A percentile compares a stretch with the other conserved stretches of the same genome.
These are phyloP conservation scores for Meiosimyza decipiens DNA, from an alignment of 2,888 invertebrate species.

Conservation along the genomic window DNA sequence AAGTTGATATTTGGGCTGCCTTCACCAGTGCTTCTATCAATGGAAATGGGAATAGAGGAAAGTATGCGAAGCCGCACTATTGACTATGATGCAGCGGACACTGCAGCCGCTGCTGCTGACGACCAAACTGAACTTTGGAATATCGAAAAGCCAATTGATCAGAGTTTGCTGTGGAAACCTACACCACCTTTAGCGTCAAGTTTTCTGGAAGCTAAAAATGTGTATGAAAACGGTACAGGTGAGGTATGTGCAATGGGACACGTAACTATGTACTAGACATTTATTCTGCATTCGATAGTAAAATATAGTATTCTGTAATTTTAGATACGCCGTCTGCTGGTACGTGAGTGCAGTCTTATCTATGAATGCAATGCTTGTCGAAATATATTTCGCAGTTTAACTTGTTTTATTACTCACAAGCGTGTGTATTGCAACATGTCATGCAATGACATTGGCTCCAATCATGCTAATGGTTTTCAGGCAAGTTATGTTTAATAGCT, in stretches of 20 bases:
- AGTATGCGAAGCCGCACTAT: slow-evolving; percentile 40
- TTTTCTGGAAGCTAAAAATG: slow-evolving; percentile 76
- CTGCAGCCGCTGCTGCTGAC: slow-evolving; percentile 51
- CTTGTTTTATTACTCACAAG: slow-evolving; percentile 91
- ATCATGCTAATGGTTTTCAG: slow-evolving; percentile 16
- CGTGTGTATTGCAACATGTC: slow-evolving; percentile 77
- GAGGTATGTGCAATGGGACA: slow-evolving; percentile 70
- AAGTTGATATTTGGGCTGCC: not conserved
- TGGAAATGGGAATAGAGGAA: slow-evolving; percentile 1
- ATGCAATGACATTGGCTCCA: slow-evolving; percentile 6
- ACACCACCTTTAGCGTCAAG: slow-evolving; percentile 77
- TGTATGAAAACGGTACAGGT: slow-evolving; percentile 79
- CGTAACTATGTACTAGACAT: not conserved
- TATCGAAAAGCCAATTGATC: slow-evolving; percentile 67
- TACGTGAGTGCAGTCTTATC: slow-evolving; percentile 87
- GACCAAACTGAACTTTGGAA: slow-evolving; percentile 43
- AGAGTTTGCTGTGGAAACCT: slow-evolving; percentile 73
- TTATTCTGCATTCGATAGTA: not conserved
- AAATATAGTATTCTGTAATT: slow-evolving; percentile 42
- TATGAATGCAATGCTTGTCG: slow-evolving; percentile 91
- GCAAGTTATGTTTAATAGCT: slow-evolving; percentile 12
- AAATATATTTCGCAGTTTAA: slow-evolving; percentile 86
- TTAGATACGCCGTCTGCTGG: slow-evolving; percentile 79
- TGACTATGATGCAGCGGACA: slow-evolving; percentile 57
- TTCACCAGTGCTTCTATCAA: not conserved